Conservation (phyloP, 2,888 invertebrate genomes). For the Diarsia dahlii region DNA sequence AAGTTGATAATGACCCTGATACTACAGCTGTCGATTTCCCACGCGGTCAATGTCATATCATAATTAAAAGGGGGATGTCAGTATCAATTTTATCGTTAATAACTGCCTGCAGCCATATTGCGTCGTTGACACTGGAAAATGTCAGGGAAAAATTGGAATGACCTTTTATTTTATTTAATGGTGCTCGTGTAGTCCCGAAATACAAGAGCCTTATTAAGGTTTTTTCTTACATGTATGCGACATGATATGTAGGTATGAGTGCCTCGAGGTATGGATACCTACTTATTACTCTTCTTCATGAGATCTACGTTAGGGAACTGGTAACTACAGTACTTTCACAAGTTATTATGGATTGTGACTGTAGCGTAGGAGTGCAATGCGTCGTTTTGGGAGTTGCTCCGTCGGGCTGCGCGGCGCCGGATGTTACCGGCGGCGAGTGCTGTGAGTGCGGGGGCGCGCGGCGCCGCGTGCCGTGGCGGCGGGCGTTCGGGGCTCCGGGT, state of each 20-base stretch:
- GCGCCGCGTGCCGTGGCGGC: too few species aligned
- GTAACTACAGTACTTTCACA: too few species aligned
- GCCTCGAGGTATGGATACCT: background rate
- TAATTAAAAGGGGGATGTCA: constrained; percentile 29
- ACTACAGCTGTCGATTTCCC: constrained; percentile 25
- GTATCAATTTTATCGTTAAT: constrained; percentile 6
- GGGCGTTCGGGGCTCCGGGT: too few species aligned
- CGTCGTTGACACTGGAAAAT: constrained; percentile 12
- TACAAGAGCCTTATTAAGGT: background rate
- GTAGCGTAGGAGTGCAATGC: too few species aligned
- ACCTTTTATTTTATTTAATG: constrained; percentile 20
- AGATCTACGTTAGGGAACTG: too few species aligned
- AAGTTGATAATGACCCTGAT: constrained; percentile 35
- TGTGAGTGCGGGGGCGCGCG: too few species aligned
- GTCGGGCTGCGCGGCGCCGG: too few species aligned
- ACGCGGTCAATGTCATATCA: background rate
- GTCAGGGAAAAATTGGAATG: background rate
- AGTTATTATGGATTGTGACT: too few species aligned
- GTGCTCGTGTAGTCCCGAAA: background rate
- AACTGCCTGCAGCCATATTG: background rate
- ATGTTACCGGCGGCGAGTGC: too few species aligned
- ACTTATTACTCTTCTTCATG: too few species aligned
- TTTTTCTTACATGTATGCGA: background rate
- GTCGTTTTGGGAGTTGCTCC: too few species aligned
- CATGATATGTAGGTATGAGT: background rate